Percentiles rank a stretch among this genome's conserved stretches.
phyloP scores from a whole-genome alignment of 2,797 vertebrate genomes.

The Helostoma temminkii region DNA sequence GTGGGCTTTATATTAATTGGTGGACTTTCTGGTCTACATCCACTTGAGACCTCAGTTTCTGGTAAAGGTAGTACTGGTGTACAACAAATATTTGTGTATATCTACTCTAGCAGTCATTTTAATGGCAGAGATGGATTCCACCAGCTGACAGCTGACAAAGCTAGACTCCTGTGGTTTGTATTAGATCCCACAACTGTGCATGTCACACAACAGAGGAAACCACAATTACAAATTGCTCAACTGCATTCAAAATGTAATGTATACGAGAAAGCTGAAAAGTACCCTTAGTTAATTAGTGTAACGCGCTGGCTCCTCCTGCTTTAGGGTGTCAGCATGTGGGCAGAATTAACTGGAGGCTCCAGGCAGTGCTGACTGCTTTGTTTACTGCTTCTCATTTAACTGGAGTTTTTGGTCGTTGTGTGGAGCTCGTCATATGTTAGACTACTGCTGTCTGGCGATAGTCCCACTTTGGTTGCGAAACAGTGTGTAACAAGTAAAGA shows the following conservation, averaged over 20 bases:
- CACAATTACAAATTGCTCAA: no score
- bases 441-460: neutral
- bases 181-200: no score
- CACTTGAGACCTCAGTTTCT: neutral
- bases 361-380: neutral
- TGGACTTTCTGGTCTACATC: neutral
- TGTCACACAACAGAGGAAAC: no score
- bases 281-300: neutral
- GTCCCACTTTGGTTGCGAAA: constrained; percentile 2
- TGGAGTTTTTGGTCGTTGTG: neutral
- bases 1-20: neutral
- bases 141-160: no score
- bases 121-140: neutral
- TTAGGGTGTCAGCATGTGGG: neutral
- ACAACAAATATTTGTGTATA: neutral
- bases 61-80: no score
- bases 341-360: neutral
- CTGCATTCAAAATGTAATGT: no score
- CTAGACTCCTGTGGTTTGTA: no score
- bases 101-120: neutral
- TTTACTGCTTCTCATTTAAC: neutral
- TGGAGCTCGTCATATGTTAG: neutral
- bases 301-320: neutral
- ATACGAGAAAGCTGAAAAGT: no score
- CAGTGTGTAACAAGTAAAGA: neutral